Conservation (phyloP, 2,113 vertebrate genomes). For the Nothobranchius kuhntae region DNA sequence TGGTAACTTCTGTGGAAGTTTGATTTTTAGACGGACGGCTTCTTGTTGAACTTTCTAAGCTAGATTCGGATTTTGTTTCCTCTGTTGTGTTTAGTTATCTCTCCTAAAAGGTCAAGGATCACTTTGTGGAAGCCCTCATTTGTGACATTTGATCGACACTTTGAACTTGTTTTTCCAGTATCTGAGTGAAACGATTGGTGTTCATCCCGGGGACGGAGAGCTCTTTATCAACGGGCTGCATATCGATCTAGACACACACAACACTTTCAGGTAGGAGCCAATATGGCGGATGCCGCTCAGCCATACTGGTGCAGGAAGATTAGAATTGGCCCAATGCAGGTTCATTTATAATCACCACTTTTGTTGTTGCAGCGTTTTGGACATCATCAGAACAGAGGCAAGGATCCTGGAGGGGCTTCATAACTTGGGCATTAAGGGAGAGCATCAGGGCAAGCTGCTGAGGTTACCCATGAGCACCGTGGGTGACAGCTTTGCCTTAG, state of each 20-base stretch:
- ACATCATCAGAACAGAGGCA: constrained; percentile 87
- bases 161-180: constrained; percentile 76
- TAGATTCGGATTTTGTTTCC: constrained; percentile 22
- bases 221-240: constrained; percentile 92
- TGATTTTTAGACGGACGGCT: constrained; percentile 10
- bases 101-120: constrained; percentile 11
- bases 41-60: constrained; percentile 17
- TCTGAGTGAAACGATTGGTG: constrained; percentile 82
- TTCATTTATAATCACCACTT: constrained; percentile 6
- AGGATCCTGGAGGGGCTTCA: constrained; percentile 88
- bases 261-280: constrained; percentile 88
- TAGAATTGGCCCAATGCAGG: neutral
- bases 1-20: constrained; percentile 31
- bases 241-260: constrained; percentile 87
- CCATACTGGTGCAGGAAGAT: constrained; percentile 1
- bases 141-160: constrained; percentile 24
- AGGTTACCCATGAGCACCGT: constrained; percentile 78
- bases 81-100: neutral
- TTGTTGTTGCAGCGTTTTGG: constrained; percentile 75
- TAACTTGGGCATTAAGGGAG: constrained; percentile 86
- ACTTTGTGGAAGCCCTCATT: constrained; percentile 25
- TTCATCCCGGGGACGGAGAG: constrained; percentile 88
- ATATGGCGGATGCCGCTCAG: neutral
- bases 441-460: constrained; percentile 82
- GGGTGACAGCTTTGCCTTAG: constrained; percentile 84